Evolutionary conservation across 2,113 vertebrate genomes (phyloP).

Genomic region (Brachypteracias leptosomus): DNA sequence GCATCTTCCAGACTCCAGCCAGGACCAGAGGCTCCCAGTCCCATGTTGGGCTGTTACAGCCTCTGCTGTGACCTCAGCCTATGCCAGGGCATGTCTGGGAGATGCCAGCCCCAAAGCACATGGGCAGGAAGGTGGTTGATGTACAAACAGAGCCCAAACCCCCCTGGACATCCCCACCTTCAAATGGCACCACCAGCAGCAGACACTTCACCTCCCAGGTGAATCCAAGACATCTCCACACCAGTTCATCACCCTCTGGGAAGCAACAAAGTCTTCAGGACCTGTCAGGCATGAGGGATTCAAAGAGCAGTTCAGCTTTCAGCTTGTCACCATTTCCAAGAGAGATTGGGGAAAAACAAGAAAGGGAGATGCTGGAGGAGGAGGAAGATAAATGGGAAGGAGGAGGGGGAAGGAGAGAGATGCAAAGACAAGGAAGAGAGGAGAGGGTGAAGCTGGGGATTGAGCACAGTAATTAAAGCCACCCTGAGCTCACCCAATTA

Average conservation of each 20-base stretch:
- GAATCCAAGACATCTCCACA: neutral
- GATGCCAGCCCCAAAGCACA: neutral
- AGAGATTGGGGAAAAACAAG: neutral
- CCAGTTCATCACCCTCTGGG: neutral
- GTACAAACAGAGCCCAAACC: neutral
- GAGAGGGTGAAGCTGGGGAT: neutral
- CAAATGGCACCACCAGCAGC: neutral
- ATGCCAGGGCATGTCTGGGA: fast-evolving
- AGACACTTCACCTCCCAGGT: neutral
- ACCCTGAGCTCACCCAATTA: conserved; percentile 34
- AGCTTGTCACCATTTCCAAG: conserved; percentile 34
- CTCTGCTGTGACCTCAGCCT: neutral
- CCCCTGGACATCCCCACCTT: fast-evolving
- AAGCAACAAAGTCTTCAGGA: neutral
- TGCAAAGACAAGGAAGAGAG: neutral
- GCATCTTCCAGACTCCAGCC: neutral
- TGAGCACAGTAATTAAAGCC: conserved; percentile 3
- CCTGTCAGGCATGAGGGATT: neutral
- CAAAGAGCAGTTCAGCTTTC: neutral
- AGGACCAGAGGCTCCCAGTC: neutral
- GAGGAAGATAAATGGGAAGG: neutral
- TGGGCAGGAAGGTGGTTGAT: fast-evolving
- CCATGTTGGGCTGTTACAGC: neutral
- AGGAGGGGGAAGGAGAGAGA: neutral
- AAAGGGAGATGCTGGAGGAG: neutral